Base-by-base conservation (phyloP, 1,140 invertebrate genomes). In the Steinernema feltiae region DNA sequence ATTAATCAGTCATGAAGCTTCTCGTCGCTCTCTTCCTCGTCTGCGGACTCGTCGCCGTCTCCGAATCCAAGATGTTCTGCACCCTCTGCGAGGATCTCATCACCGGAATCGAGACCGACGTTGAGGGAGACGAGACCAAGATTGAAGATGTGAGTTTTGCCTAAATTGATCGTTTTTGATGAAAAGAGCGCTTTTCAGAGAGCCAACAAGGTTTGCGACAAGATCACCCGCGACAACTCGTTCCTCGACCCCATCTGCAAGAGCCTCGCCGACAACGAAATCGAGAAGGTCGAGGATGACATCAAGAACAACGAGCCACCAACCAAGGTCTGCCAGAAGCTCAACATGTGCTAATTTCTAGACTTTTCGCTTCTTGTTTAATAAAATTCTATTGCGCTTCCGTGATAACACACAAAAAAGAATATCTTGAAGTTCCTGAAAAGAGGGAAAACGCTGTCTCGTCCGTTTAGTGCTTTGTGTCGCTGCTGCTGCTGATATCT, bases 181-280 rank as follows among this genome's bases (percentile, higher is more conserved):
- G 1, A 71, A 30, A 12, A 24, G 0, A 32, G 1, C 21, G n/a
- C n/a, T n/a, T 71, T 71, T n/a, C 3, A 71, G 70, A 32, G 30
- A 71, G 70, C 70, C 70, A 71, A 71, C 70, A 71, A 71, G 70
- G 30, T 71, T 29, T 71, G 70, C 70, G 70, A 71, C 70, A 21
- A 30, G 30, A n/a, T 71, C 17, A 71, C 30, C 70, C n/a, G 30
- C 21, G 70, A 32, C 21, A 71, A 32, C 21, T n/a, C 21, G 7
- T 32, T 71, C 70, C 30, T 71, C 21, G 70, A 71, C 32, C 30
- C 30, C 3, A 32, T 32, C 32, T 71, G 70, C 70, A 71, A 71
- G 70, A 32, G 30, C 21, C 0, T 71, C 70, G 70, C 30, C 70
- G 70, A 71, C 70, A 30, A 71, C 30, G 70, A 71, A 30, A 71